Percentiles rank a stretch among this genome's conserved stretches.
Evolutionary conservation across 1,140 invertebrate genomes (phyloP).

Genomic region (Galleria mellonella): DNA sequence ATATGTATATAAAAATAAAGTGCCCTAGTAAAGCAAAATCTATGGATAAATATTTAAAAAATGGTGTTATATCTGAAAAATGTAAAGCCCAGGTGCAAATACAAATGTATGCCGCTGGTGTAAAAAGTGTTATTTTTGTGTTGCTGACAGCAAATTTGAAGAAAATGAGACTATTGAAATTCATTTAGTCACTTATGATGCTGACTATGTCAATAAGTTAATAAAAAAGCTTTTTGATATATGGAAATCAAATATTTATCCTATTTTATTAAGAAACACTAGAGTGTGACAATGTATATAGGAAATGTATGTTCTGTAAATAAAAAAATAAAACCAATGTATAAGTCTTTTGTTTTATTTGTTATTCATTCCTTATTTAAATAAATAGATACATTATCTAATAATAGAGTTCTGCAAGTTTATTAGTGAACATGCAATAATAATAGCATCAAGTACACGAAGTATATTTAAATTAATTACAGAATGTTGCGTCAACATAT

Average conservation of each 20-base stretch:
- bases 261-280: not conserved
- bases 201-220: not conserved
- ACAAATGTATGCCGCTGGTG: slow-evolving; percentile 1
- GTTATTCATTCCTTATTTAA: too few relatives aligned
- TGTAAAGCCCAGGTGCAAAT: slow-evolving; percentile 2
- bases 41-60: not conserved
- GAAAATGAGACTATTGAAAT: not conserved
- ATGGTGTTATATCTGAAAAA: not conserved
- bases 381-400: too few relatives aligned
- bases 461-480: too few relatives aligned
- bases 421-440: too few relatives aligned
- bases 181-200: not conserved
- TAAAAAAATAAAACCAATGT: too few relatives aligned
- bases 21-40: too few relatives aligned
- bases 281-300: not conserved
- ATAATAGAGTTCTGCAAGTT: too few relatives aligned
- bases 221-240: not conserved
- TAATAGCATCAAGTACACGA: too few relatives aligned
- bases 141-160: slow-evolving; percentile 5
- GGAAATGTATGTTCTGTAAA: not conserved
- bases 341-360: too few relatives aligned
- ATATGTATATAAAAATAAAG: not conserved
- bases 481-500: too few relatives aligned
- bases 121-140: slow-evolving; percentile 8
- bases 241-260: slow-evolving; percentile 1